phyloP scores from a whole-genome alignment of 1,140 invertebrate species.

The Lutraria rhynchaena region DNA sequence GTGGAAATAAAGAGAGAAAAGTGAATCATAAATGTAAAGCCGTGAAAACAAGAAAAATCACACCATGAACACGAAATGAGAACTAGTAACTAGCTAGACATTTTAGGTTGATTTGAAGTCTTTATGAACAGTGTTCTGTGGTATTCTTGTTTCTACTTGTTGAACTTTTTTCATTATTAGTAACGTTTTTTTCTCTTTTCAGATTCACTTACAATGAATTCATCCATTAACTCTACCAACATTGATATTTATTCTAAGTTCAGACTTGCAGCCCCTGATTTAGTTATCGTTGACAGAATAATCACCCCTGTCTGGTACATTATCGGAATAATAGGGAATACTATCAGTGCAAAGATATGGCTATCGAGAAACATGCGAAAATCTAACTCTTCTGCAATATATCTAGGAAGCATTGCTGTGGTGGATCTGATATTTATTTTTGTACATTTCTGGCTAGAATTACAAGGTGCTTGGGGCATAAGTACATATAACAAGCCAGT shows the following conservation, averaged over 20 bases:
- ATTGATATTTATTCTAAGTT: constrained; percentile 17
- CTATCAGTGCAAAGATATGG: constrained; percentile 76
- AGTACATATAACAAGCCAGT: constrained; percentile 54
- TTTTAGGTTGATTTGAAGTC: too few relatives aligned
- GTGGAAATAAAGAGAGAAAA: too few relatives aligned
- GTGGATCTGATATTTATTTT: constrained; percentile 75
- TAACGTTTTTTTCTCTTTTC: neutral
- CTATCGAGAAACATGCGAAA: constrained; percentile 69
- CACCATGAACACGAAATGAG: too few relatives aligned
- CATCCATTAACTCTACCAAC: neutral
- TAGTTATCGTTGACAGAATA: constrained; percentile 65
- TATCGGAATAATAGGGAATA: constrained; percentile 77
- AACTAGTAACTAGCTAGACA: too few relatives aligned
- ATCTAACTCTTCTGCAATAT: constrained; percentile 78
- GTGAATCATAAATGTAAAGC: too few relatives aligned
- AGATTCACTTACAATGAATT: neutral
- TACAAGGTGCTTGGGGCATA: constrained; percentile 67
- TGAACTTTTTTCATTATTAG: too few relatives aligned
- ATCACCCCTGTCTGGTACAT: constrained; percentile 75
- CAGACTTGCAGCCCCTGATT: constrained; percentile 60
- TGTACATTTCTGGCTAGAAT: constrained; percentile 72
- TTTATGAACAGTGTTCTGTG: too few relatives aligned
- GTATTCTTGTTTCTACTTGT: too few relatives aligned
- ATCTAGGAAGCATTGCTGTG: constrained; percentile 77
- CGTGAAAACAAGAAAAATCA: too few relatives aligned